Evolutionary conservation across 2,888 invertebrate species (phyloP), one percentile per base, ranked within the genome.

Genomic region (Xanthorhoe spadicearia): DNA sequence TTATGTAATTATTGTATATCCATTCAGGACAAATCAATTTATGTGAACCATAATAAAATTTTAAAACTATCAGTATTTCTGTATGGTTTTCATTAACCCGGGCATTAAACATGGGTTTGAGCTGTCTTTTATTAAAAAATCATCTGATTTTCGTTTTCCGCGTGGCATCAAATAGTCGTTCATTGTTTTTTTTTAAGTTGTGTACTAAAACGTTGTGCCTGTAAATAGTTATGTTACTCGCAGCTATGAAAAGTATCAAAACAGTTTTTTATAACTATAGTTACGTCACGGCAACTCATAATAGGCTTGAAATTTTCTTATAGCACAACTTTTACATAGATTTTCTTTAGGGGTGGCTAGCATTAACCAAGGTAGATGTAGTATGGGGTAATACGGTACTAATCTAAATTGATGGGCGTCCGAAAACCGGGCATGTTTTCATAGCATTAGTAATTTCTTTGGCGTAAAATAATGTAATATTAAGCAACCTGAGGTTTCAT

Each of bases 351-450:
- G 90, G 86, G 86, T 83, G 88, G 83, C 80, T 74, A 61, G 71
- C 68, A 74, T 74, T 71, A 71, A 72, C 69, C 63, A 66, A 66
- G 66, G 66, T 23, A 68, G 53, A 48, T 61, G 57, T 63, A 58
- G 64, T 69, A 67, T 70, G 76, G 75, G 80, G 86, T 87, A 92
- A 92, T 93, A 91, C 86, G 75, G 78, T 77, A 85, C 92, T 93
- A 92, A 93, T 93, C 88, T 88, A 92, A 92, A 93, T 93, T 93
- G 92, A 93, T 93, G 93, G 86, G 88, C 89, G 90, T 92, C 88
- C 89, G 85, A 84, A 86, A 87, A 86, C 84, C 82, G 84, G 83
- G 83, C 82, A 87, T 87, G 88, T 90, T 90, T 90, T 88, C 88
- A 89, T 89, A 87, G 86, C 87, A 89, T 91, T 90, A 89, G 88